Conservation (phyloP, 2,113 vertebrate genomes). For the Martes martes region DNA sequence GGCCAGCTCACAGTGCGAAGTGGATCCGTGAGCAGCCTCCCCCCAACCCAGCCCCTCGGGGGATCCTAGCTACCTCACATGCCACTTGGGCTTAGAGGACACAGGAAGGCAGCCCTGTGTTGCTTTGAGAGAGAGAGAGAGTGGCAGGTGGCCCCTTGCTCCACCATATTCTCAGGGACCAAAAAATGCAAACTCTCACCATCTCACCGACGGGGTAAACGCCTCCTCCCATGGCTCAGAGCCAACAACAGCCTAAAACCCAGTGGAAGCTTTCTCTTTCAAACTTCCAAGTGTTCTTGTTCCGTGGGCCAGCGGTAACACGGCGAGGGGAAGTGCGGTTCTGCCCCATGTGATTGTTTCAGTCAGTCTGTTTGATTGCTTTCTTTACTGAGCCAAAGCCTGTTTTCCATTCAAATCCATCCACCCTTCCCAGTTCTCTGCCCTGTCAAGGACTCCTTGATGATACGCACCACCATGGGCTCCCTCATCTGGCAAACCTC, state of each 20-base stretch:
- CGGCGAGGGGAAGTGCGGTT: rapidly evolving
- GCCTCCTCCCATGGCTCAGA: not conserved
- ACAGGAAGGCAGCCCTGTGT: too few relatives aligned
- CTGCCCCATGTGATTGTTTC: too few relatives aligned
- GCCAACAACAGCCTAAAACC: not conserved
- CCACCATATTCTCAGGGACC: rapidly evolving
- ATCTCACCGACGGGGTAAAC: not conserved
- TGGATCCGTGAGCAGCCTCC: not conserved
- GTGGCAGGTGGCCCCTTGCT: not conserved
- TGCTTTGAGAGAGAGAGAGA: not conserved
- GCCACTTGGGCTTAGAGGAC: not conserved
- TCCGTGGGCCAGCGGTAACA: rapidly evolving
- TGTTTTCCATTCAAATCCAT: not conserved
- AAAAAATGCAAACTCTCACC: not conserved
- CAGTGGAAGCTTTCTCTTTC: not conserved
- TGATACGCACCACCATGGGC: rapidly evolving
- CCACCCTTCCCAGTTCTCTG: not conserved
- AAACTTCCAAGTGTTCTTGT: not conserved
- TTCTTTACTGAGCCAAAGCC: not conserved
- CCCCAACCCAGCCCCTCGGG: not conserved
- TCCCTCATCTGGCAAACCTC: not conserved
- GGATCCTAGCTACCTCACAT: not conserved
- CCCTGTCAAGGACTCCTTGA: too few relatives aligned
- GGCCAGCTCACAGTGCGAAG: not conserved
- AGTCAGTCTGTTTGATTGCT: not conserved